Conservation (phyloP, 2,797 vertebrate genomes). For the Lagodon rhomboides region DNA sequence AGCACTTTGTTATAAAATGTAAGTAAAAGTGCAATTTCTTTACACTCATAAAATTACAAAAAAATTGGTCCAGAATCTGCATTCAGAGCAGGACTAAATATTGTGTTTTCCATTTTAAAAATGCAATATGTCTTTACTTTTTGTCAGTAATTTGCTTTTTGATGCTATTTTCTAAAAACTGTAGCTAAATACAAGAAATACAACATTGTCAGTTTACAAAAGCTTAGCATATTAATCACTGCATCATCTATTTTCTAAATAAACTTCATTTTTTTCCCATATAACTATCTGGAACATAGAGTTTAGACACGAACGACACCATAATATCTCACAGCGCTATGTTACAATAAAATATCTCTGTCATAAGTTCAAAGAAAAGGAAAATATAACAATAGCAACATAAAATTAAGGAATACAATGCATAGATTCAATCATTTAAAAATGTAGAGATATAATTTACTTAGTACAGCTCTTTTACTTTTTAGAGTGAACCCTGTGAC, state of each 20-base stretch:
- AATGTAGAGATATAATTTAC: conserved; percentile 92
- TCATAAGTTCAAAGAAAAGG: conserved; percentile 89
- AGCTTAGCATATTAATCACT: conserved; percentile 92
- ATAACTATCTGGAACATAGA: conserved; percentile 91
- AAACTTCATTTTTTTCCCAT: conserved; percentile 86
- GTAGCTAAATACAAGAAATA: conserved; percentile 87
- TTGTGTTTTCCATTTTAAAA: conserved; percentile 80
- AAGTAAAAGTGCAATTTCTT: conserved; percentile 90
- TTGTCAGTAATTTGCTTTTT: conserved; percentile 74
- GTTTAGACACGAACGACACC: conserved; percentile 91
- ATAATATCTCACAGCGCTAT: conserved; percentile 94
- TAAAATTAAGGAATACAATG: conserved; percentile 92
- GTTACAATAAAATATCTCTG: conserved; percentile 93
- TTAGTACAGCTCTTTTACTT: conserved; percentile 82
- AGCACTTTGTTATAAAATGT: conserved; percentile 85
- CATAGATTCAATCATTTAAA: conserved; percentile 93
- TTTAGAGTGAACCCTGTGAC: conserved; percentile 77
- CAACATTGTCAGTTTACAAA: conserved; percentile 93
- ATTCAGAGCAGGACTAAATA: conserved; percentile 81
- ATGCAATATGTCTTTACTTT: conserved; percentile 68
- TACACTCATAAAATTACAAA: conserved; percentile 82
- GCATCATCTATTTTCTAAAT: conserved; percentile 92
- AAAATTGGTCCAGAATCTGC: conserved; percentile 90
- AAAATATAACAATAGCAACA: conserved; percentile 86
- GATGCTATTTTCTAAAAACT: conserved; percentile 85